Evolutionary conservation across 1,140 invertebrate species (phyloP), one percentile per base, ranked within the genome.

Genomic region (Drosophila nasuta): DNA sequence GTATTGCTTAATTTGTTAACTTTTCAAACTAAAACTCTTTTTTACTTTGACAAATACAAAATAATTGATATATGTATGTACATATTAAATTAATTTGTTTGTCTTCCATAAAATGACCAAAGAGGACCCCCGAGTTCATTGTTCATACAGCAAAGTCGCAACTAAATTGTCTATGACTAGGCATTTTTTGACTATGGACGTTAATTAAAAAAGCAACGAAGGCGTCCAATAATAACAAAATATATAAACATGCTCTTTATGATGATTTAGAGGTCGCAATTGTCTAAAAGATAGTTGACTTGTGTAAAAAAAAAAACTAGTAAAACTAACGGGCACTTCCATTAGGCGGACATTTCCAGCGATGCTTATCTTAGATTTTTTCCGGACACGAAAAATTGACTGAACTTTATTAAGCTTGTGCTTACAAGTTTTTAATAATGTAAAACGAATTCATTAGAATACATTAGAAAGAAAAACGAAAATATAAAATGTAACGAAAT

Each of bases 61-160:
- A 33, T 60, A 33, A 56, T 65, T 54, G 38, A 65, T 52, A 56
- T 65, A 56, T 56, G 56, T 64, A 56, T 35, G 56, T 58, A 58
- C 11, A 45, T 58, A 58, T 52, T 54, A 66, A 67, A 67, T 58
- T n/a, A 67, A 57, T 43, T 45, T 45, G 11, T 54, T 65, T 64
- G 33, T 49, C 30, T 63, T 28, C n/a, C 45, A 62, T 48, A 49
- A 48, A 51, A 45, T 60, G 46, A 62, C 13, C 17, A 60, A 33
- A 54, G 41, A 68, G 52, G 52, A 38, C 13, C 28, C 30, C 30
- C 6, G 33, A 56, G 30, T 56, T 56, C 52, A 38, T 56, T 56
- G 56, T 68, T 52, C 48, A 52, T 63, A 46, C 35, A n/a, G 25
- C 66, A 69, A 43, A 63, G 15, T 63, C 67, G 54, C 54, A 38